Evolutionary conservation across 2,113 vertebrate genomes (phyloP).

Genomic region (Tenrec ecaudatus): DNA sequence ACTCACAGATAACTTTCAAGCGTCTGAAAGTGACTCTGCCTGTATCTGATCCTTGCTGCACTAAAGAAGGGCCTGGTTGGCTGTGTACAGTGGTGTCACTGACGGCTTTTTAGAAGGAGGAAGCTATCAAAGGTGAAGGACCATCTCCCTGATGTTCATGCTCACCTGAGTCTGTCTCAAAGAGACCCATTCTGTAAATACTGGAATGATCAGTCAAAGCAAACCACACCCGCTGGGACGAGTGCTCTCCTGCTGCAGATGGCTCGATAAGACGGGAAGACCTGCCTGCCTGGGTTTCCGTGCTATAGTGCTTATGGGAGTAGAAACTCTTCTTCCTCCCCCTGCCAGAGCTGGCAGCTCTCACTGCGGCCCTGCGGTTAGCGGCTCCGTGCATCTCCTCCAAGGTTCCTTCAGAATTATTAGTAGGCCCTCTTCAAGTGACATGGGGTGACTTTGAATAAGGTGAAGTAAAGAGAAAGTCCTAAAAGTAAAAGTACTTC

Average conservation of each 20-base stretch:
- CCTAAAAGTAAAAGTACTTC: background rate
- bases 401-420: background rate
- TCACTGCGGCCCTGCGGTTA: too few species aligned
- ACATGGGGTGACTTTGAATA: conserved; percentile 4
- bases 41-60: background rate
- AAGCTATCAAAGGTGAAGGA: conserved; percentile 25
- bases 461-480: conserved; percentile 33
- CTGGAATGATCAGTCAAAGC: too few species aligned
- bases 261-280: too few species aligned
- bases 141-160: background rate
- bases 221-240: too few species aligned
- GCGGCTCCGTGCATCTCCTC: too few species aligned
- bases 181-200: background rate
- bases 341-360: too few species aligned
- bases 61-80: background rate
- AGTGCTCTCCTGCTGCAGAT: too few species aligned
- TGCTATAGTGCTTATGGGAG: too few species aligned
- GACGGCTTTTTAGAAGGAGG: background rate
- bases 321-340: too few species aligned
- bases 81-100: background rate
- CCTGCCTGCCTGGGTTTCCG: too few species aligned
- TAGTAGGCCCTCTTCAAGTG: background rate
- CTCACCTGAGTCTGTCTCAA: background rate
- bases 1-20: background rate
- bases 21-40: background rate